These are phyloP conservation scores for Helicolenus hilgendorfi DNA, from an alignment of 2,797 vertebrate genomes.

Conservation along the genomic window DNA sequence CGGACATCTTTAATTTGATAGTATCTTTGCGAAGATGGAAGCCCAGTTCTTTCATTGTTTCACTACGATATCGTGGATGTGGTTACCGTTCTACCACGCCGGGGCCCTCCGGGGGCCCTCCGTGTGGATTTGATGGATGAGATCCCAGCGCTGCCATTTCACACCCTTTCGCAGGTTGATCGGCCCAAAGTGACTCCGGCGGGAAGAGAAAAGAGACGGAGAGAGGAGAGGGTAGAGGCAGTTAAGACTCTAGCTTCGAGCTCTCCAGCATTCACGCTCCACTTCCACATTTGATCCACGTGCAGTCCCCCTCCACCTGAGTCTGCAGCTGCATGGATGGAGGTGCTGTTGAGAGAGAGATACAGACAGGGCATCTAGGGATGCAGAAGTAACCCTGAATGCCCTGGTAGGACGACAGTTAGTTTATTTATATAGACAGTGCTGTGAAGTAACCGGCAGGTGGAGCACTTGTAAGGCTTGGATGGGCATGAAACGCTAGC, in stretches of 20 bases:
- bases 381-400: not conserved
- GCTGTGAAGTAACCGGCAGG: not conserved
- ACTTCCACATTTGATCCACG: constrained; percentile 73
- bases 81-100: constrained; percentile 4
- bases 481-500: not conserved
- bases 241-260: constrained; percentile 47
- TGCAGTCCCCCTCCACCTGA: constrained; percentile 42
- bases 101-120: constrained; percentile 17
- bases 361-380: not conserved
- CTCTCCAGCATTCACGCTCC: constrained; percentile 64
- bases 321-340: constrained; percentile 27
- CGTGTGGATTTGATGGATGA: constrained; percentile 70
- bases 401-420: not conserved
- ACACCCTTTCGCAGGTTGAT: constrained; percentile 58
- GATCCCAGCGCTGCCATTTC: constrained; percentile 59
- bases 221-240: constrained; percentile 16
- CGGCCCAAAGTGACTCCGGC: constrained; percentile 44
- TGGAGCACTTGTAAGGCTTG: not conserved
- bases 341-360: constrained; percentile 28
- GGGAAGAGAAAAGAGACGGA: constrained; percentile 28
- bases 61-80: not conserved
- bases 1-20: constrained; percentile 55
- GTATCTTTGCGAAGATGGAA: constrained; percentile 24
- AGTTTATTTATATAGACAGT: not conserved
- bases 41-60: constrained; percentile 19